Evolutionary conservation across 2,113 vertebrate species (phyloP).

Genomic region (Trematomus loennbergii): DNA sequence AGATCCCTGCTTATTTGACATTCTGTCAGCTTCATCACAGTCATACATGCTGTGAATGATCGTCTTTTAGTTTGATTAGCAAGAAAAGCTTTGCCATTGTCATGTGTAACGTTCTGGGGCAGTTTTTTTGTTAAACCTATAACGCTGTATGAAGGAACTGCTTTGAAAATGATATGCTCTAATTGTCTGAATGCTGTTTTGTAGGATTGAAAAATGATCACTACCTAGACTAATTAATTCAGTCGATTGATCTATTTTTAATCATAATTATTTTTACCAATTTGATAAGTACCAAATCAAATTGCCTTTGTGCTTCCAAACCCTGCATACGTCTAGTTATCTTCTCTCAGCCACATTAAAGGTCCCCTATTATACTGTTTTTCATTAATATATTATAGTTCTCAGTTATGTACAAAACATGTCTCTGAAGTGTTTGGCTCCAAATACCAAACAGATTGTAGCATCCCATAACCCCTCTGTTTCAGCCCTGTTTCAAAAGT

Average conservation of each 20-base stretch:
- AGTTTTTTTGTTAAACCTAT: background rate
- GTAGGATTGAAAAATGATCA: background rate
- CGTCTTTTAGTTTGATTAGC: too few species aligned
- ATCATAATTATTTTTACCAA: background rate
- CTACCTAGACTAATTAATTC: background rate
- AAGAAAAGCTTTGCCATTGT: too few species aligned
- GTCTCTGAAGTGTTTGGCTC: too few species aligned
- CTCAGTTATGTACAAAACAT: too few species aligned
- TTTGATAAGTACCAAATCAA: conserved; percentile 2
- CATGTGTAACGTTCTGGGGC: too few species aligned
- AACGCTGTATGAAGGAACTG: background rate
- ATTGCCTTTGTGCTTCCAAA: background rate
- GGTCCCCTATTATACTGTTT: too few species aligned
- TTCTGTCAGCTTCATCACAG: background rate
- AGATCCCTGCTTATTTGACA: background rate
- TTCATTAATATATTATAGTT: too few species aligned
- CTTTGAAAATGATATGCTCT: background rate
- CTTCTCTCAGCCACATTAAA: background rate
- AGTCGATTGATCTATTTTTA: background rate
- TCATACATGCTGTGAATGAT: too few species aligned
- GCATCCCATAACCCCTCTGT: too few species aligned
- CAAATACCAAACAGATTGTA: too few species aligned
- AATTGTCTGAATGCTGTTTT: background rate
- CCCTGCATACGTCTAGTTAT: background rate
- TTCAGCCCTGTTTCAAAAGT: too few species aligned